Evolutionary conservation across 2,888 invertebrate genomes (phyloP), one percentile per base, ranked within the genome.

Genomic region (Clivina fossor): DNA sequence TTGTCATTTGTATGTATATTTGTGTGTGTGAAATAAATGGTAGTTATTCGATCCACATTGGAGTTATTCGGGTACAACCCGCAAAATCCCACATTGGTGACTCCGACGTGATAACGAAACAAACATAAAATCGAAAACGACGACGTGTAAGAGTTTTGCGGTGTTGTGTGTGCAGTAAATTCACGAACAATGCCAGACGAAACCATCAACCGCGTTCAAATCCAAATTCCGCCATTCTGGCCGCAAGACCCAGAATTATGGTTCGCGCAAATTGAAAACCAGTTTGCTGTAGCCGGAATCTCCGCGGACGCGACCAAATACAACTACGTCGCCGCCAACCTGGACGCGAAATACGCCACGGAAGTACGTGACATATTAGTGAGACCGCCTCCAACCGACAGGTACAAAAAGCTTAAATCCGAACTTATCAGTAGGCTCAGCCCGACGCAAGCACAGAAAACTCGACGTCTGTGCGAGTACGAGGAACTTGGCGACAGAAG

Each of bases 301-400:
- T 15, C 33, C 5, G 13, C 33, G 16, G 13, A 33, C 16, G 3
- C 16, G 2, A 33, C 13, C 7, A 33, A 33, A 33, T 33, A 15
- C 11, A 13, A 33, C 3, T 16, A 33, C 16, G 33, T 33, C 11
- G 33, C 16, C 1, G 13, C 33, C 16, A 15, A 13, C 13, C 15
- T 3, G 5, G 33, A 33, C 30, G 22, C 58, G 2, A 15, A 26
- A 9, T 57, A 59, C 16, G 58, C 57, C 1, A 33, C 2, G 16
- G 7, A n/a, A 33, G 16, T 33, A 15, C 33, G 55, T 7, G 65
- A 65, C 13, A n/a, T 33, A 33, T 13, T 33, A 8, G 16, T 16
- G 15, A 33, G 16, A 3, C 33, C 33, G 11, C 13, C 16, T 11
- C 2, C 13, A n/a, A 11, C 13, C 13, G 16, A 33, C 2, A 33